phyloP scores from a whole-genome alignment of 2,888 invertebrate genomes.

The Ectemnius cavifrons region DNA sequence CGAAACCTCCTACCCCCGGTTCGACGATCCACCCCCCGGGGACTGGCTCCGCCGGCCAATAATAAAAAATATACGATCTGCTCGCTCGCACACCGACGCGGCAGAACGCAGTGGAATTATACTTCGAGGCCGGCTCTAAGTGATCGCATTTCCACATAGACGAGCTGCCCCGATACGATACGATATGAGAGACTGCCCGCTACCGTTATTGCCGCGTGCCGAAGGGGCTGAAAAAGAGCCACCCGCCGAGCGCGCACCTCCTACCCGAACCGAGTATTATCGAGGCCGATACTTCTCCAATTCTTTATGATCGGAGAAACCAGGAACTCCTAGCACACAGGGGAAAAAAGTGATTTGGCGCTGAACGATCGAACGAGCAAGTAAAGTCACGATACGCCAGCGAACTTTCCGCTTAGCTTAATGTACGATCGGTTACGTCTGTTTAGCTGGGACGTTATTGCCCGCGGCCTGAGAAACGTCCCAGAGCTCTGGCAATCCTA shows the following conservation, averaged over 20 bases:
- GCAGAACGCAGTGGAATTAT: conserved; percentile 71
- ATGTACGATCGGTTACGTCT: conserved; percentile 6
- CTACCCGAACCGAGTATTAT: conserved; percentile 57
- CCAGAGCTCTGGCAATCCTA: neutral
- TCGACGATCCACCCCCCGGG: conserved; percentile 50
- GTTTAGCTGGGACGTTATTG: neutral
- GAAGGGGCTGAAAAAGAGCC: conserved; percentile 40
- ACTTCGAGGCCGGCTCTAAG: conserved; percentile 76
- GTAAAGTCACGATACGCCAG: conserved; percentile 7
- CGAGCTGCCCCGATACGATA: conserved; percentile 73
- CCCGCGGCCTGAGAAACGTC: neutral
- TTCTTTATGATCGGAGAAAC: conserved; percentile 58
- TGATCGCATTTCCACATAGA: conserved; percentile 78
- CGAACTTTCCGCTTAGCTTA: conserved; percentile 9
- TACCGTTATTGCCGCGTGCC: conserved; percentile 64
- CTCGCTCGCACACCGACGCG: conserved; percentile 55
- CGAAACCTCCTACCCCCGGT: conserved; percentile 64
- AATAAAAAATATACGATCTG: conserved; percentile 76
- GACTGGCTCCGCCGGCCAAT: conserved; percentile 69
- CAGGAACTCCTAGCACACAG: neutral
- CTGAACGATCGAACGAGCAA: conserved; percentile 21
- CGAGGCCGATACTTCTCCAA: conserved; percentile 65
- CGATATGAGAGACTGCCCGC: conserved; percentile 74
- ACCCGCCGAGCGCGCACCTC: conserved; percentile 14
- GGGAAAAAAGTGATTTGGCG: conserved; percentile 25